These are phyloP conservation scores for Tenthredo scrophulariae DNA, from an alignment of 2,888 invertebrate genomes.

Conservation along the genomic window DNA sequence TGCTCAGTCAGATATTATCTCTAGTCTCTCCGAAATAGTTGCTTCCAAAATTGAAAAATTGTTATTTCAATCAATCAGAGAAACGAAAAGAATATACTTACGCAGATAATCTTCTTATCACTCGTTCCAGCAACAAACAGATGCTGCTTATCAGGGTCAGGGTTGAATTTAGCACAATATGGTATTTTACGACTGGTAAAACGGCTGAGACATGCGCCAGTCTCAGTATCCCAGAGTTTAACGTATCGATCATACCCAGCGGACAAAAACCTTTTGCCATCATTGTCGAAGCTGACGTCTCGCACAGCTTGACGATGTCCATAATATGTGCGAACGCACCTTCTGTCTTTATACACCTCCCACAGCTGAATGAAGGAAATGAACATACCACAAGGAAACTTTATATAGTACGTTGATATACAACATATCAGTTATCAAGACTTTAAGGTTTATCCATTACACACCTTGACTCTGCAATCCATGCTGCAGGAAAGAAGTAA, in stretches of 20 bases:
- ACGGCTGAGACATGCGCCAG: constrained; percentile 90
- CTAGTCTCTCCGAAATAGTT: background rate
- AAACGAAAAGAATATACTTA: constrained; percentile 80
- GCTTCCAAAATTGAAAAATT: background rate
- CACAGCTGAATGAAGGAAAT: constrained; percentile 85
- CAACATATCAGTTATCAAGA: background rate
- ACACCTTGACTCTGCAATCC: constrained; percentile 96
- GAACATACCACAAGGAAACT: background rate
- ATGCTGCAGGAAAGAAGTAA: constrained; percentile 96
- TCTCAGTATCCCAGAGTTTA: constrained; percentile 99
- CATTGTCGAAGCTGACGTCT: constrained; percentile 97
- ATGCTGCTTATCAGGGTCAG: constrained; percentile 97
- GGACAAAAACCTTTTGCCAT: constrained; percentile 94
- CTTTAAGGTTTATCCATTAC: constrained; percentile 25
- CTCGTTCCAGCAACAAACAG: constrained; percentile 99
- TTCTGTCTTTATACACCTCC: constrained; percentile 98
- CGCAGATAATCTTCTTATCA: constrained; percentile 99
- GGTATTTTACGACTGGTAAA: constrained; percentile 98
- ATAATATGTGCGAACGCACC: constrained; percentile 95
- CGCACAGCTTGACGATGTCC: constrained; percentile 98
- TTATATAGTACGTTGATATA: constrained; percentile 13
- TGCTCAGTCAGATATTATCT: background rate
- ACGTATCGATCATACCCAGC: constrained; percentile 99
- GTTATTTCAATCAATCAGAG: background rate
- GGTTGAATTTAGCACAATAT: constrained; percentile 98